These are phyloP conservation scores for Varanus komodoensis DNA, from an alignment of 2,113 vertebrate species.

Conservation along the genomic window DNA sequence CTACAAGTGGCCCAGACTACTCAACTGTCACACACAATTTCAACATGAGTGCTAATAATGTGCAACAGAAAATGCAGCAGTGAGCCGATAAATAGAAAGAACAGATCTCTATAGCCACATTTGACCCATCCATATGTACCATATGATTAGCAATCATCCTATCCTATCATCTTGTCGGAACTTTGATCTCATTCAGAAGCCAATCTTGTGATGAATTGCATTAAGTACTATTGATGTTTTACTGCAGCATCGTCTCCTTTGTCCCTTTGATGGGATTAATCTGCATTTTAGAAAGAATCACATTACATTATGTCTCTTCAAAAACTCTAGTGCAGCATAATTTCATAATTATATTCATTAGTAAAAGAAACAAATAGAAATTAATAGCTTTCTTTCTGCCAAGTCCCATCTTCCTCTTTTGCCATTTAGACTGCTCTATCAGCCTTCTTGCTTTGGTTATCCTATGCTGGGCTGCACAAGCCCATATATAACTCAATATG, in stretches of 20 bases:
- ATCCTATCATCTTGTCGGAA: conserved; percentile 21
- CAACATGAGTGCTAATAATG: neutral
- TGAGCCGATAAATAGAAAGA: conserved; percentile 36
- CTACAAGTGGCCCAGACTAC: neutral
- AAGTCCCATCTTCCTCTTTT: neutral
- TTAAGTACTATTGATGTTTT: conserved; percentile 51
- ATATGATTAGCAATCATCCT: conserved; percentile 26
- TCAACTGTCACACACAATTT: neutral
- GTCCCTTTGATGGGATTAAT: conserved; percentile 29
- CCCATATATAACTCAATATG: neutral
- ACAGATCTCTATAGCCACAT: conserved; percentile 45
- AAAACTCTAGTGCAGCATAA: conserved; percentile 21
- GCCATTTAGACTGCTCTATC: conserved; percentile 4
- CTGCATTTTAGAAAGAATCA: conserved; percentile 46
- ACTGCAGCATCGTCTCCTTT: conserved; percentile 5
- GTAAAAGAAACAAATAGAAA: conserved; percentile 28
- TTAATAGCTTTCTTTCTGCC: conserved; percentile 9
- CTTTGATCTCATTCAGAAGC: conserved; percentile 29
- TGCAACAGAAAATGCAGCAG: conserved; percentile 8
- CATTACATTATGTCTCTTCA: conserved; percentile 26
- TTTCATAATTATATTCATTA: conserved; percentile 51
- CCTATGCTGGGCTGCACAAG: neutral
- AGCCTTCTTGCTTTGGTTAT: conserved; percentile 15
- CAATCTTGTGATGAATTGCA: neutral
- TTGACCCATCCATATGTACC: conserved; percentile 39